Evolutionary conservation across 2,888 invertebrate genomes (phyloP).

Genomic region (Andrena camellia): DNA sequence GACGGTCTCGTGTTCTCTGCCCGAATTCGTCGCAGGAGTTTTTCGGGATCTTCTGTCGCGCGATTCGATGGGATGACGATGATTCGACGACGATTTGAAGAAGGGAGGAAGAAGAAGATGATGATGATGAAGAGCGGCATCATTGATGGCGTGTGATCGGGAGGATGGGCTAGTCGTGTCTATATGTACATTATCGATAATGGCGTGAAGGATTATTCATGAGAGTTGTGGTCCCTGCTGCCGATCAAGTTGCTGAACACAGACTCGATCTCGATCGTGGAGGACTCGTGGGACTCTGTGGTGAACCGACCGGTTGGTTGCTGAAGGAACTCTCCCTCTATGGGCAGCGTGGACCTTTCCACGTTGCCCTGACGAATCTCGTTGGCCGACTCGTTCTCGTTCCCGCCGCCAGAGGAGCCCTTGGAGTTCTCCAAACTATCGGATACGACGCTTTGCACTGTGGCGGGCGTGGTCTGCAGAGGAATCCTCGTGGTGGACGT

Average conservation of each 20-base stretch:
- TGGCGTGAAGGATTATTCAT: conserved; percentile 36
- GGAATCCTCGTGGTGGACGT: conserved; percentile 81
- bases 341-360: conserved; percentile 83
- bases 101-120: neutral
- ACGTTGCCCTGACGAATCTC: conserved; percentile 75
- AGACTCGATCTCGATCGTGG: conserved; percentile 84
- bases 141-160: neutral
- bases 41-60: no score
- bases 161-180: conserved; percentile 29
- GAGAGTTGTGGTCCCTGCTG: conserved; percentile 58
- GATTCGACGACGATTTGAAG: conserved; percentile 14
- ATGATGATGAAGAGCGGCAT: no score
- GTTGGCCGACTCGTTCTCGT: conserved; percentile 71
- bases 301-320: conserved; percentile 74
- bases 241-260: conserved; percentile 82
- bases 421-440: neutral
- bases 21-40: no score
- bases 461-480: conserved; percentile 58
- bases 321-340: conserved; percentile 80
- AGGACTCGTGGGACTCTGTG: conserved; percentile 81
- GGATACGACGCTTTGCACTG: conserved; percentile 11
- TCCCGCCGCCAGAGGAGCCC: conserved; percentile 1
- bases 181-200: conserved; percentile 60
- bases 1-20: neutral
- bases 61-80: neutral